These are phyloP conservation scores for Abrostola tripartita DNA, from an alignment of 2,888 invertebrate genomes.

Conservation along the genomic window DNA sequence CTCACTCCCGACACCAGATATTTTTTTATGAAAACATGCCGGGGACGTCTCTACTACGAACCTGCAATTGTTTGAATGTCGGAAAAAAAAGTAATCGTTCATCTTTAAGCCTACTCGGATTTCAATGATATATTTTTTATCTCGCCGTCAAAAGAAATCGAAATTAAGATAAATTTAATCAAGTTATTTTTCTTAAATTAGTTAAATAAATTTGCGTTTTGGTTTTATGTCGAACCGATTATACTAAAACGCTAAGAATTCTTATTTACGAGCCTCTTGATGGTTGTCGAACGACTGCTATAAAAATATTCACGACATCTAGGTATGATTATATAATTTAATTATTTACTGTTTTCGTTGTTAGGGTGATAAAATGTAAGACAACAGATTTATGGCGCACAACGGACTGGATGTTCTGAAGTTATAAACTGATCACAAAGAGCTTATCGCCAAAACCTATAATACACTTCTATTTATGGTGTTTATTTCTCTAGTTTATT, in stretches of 20 bases:
- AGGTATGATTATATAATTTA: slow-evolving; percentile 50
- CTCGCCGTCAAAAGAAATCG: neutral
- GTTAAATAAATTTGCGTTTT: slow-evolving; percentile 31
- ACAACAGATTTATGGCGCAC: slow-evolving; percentile 49
- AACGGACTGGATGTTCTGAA: slow-evolving; percentile 24
- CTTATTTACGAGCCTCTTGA: slow-evolving; percentile 41
- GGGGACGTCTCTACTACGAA: slow-evolving; percentile 29
- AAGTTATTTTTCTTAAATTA: slow-evolving; percentile 9
- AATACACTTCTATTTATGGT: slow-evolving; percentile 14
- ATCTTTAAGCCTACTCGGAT: slow-evolving; percentile 1
- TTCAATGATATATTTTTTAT: neutral
- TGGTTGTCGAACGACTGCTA: slow-evolving; percentile 40
- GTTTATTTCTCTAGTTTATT: slow-evolving; percentile 8
- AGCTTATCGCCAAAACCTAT: slow-evolving; percentile 17
- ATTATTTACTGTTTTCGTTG: slow-evolving; percentile 46
- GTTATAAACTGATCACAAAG: slow-evolving; percentile 34
- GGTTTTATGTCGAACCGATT: slow-evolving; percentile 43
- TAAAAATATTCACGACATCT: slow-evolving; percentile 49
- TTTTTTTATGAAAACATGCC: slow-evolving; percentile 53
- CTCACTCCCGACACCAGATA: slow-evolving; percentile 68
- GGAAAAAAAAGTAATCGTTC: slow-evolving; percentile 11
- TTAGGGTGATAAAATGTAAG: slow-evolving; percentile 33
- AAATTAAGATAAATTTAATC: neutral
- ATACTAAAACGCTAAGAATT: slow-evolving; percentile 48
- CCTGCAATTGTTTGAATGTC: slow-evolving; percentile 11